These are phyloP conservation scores for Parnassius glacialis DNA, from an alignment of 2,888 invertebrate species.

Conservation along the genomic window DNA sequence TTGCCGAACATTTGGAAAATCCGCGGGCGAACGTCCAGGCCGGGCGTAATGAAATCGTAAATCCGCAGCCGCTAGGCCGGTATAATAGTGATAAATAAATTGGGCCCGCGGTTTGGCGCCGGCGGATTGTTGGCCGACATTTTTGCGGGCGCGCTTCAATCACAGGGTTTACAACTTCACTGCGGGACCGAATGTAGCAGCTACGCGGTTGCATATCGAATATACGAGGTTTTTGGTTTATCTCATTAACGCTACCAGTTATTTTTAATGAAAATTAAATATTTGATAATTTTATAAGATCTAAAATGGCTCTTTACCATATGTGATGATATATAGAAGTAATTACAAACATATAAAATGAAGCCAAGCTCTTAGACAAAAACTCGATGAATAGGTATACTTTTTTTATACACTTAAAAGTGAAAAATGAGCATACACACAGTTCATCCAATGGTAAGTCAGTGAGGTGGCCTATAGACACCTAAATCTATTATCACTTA, in stretches of 20 bases:
- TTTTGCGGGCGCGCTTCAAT: slow-evolving; percentile 33
- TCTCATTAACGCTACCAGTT: background rate
- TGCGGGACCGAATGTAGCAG: slow-evolving; percentile 26
- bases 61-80: slow-evolving; percentile 47
- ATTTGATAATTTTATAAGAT: too few relatives aligned
- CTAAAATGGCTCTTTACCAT: too few relatives aligned
- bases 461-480: too few relatives aligned
- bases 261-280: background rate
- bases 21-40: slow-evolving; percentile 22
- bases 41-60: slow-evolving; percentile 64
- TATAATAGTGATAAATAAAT: slow-evolving; percentile 66
- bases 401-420: too few relatives aligned
- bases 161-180: slow-evolving; percentile 28
- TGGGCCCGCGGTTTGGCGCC: slow-evolving; percentile 37
- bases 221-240: background rate
- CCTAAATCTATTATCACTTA: too few relatives aligned
- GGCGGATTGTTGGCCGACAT: slow-evolving; percentile 30
- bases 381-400: too few relatives aligned
- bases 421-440: too few relatives aligned
- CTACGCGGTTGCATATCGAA: background rate
- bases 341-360: too few relatives aligned
- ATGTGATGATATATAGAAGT: too few relatives aligned
- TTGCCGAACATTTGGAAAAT: slow-evolving; percentile 6
- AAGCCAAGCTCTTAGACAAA: too few relatives aligned
- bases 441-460: too few relatives aligned